These are phyloP conservation scores for Oryzaephilus surinamensis DNA, from an alignment of 1,140 invertebrate genomes.

Conservation along the genomic window DNA sequence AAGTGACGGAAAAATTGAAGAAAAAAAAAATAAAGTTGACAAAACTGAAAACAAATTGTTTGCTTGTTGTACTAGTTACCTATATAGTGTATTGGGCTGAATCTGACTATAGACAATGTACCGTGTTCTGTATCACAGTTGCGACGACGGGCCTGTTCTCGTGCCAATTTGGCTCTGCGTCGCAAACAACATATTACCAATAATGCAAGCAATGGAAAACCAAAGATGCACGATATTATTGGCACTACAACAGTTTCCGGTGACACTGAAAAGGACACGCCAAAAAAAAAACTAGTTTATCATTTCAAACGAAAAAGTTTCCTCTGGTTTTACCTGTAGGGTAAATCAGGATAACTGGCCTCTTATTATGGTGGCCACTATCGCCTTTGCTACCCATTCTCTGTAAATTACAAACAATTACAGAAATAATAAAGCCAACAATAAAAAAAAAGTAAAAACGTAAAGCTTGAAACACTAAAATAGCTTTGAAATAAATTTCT, in stretches of 20 bases:
- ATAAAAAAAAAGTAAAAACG: no score
- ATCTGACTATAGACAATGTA: constrained; percentile 64
- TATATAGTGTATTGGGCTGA: constrained; percentile 62
- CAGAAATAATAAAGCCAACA: no score
- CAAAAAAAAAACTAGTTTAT: not conserved
- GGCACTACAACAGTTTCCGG: constrained; percentile 80
- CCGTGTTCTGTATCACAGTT: constrained; percentile 69
- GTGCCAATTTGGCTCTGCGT: constrained; percentile 67
- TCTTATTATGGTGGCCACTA: constrained; percentile 33
- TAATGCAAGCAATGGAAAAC: constrained; percentile 72
- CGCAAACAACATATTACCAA: constrained; percentile 78
- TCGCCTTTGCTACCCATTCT: no score
- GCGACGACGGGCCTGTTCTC: constrained; percentile 62
- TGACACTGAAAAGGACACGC: constrained; percentile 48
- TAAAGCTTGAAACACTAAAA: no score
- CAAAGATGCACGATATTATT: constrained; percentile 80
- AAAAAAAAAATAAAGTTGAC: constrained; percentile 12
- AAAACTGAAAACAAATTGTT: constrained; percentile 14
- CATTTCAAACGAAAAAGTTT: not conserved
- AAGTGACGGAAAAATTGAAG: constrained; percentile 2
- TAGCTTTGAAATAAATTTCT: no score
- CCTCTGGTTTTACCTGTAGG: constrained; percentile 39
- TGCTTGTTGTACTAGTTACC: constrained; percentile 47
- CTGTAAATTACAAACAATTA: no score
- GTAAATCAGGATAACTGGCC: constrained; percentile 43